These are phyloP conservation scores for Pterocles burchelli DNA, from an alignment of 2,113 vertebrate species.

Conservation along the genomic window DNA sequence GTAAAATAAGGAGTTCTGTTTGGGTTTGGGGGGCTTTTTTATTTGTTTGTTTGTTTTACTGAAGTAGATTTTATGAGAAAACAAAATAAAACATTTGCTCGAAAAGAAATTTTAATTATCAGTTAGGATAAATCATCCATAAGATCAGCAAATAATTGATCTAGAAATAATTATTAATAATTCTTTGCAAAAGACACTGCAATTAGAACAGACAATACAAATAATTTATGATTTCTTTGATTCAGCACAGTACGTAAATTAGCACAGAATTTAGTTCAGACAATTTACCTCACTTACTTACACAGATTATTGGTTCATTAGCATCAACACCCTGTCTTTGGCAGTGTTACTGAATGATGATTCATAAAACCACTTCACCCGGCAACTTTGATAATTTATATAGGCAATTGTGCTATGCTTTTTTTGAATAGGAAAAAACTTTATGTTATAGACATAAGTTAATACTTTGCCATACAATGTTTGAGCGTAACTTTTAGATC, in stretches of 20 bases:
- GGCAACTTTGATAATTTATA: neutral
- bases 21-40: neutral
- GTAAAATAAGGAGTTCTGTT: neutral
- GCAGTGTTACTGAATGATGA: neutral
- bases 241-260: neutral
- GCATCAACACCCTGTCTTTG: neutral
- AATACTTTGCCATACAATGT: neutral
- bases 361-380: neutral
- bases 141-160: neutral
- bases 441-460: neutral
- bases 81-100: neutral
- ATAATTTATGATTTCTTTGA: neutral
- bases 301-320: neutral
- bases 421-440: neutral
- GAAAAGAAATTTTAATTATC: neutral
- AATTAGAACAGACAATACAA: neutral
- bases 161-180: neutral
- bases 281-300: neutral
- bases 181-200: neutral
- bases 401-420: neutral
- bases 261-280: neutral
- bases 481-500: neutral
- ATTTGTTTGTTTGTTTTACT: neutral
- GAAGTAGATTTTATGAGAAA: neutral
- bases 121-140: neutral